Evolutionary conservation across 2,888 invertebrate species (phyloP), one percentile per base, ranked within the genome.

Genomic region (Orthosia cruda): DNA sequence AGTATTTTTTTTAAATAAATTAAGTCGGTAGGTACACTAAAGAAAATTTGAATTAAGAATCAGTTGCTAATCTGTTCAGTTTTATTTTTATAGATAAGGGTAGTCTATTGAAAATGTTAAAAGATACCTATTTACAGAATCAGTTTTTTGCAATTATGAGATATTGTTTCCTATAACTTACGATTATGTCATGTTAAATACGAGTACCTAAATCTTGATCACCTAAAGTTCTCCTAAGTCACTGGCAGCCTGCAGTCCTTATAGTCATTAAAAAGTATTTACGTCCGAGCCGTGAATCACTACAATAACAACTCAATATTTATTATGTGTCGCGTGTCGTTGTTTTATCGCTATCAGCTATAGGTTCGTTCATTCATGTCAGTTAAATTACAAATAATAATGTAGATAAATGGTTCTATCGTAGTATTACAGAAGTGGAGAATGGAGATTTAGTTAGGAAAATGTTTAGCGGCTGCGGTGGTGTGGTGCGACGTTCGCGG

Each of bases 311-410:
- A 79, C 64, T 73, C 59, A 71, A 70, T 83, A 81, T 76, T 78
- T 76, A 74, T 66, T 63, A 69, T 15, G 63, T 81, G 73, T 67
- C 67, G 74, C 71, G 74, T 69, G 77, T 85, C 58, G 62, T 71
- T 45, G 26, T 70, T 83, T 74, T 84, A 82, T 80, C 72, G 59
- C 49, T 75, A 84, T 84, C 85, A 54, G 65, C 1, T 71, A 73
- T 32, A 68, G 65, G 71, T 77, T 65, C 80, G 71, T 77, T 77
- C 86, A 85, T 87, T 86, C 78, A 87, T 83, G 71, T 71, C 77
- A 79, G 72, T 50, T 73, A 67, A 82, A 80, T 72, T 67, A 84
- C 58, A 69, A 79, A 81, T 76, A 78, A 86, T 77, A 66, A 71
- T 73, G 52, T 45, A 57, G 70, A 59, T 77, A 75, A 70, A 68